These are phyloP conservation scores for Xylota sylvarum DNA, from an alignment of 2,888 invertebrate genomes.

Conservation along the genomic window DNA sequence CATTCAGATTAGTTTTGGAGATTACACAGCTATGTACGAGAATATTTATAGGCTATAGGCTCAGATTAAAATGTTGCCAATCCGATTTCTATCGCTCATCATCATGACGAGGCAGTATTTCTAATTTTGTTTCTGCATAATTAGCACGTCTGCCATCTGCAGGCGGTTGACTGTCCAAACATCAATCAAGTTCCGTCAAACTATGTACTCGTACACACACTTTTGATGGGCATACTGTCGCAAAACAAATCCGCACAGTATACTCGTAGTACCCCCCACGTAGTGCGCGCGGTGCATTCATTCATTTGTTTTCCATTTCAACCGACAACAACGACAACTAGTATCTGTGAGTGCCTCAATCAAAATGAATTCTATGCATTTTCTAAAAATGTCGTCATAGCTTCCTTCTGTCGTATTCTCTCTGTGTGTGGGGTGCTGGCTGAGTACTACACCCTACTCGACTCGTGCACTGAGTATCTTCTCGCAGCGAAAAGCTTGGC, in stretches of 20 bases:
- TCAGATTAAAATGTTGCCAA: slow-evolving; percentile 62
- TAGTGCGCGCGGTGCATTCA: slow-evolving; percentile 29
- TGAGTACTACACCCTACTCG: slow-evolving; percentile 5
- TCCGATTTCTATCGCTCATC: slow-evolving; percentile 15
- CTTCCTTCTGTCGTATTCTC: slow-evolving; percentile 60
- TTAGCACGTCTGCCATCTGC: slow-evolving; percentile 72
- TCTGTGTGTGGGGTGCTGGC: not conserved
- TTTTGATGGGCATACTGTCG: slow-evolving; percentile 43
- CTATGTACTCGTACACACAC: slow-evolving; percentile 4
- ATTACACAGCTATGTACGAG: slow-evolving; percentile 28
- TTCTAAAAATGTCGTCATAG: slow-evolving; percentile 74
- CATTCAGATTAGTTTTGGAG: slow-evolving; percentile 65
- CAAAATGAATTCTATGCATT: slow-evolving; percentile 70
- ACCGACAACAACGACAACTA: not conserved
- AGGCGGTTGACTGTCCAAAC: slow-evolving; percentile 72
- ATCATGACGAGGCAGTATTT: slow-evolving; percentile 14
- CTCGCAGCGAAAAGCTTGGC: slow-evolving; percentile 5
- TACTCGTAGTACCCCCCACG: slow-evolving; percentile 43
- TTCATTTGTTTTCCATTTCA: slow-evolving; percentile 55
- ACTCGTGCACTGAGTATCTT: too few relatives aligned
- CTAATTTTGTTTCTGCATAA: slow-evolving; percentile 35
- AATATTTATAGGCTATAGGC: slow-evolving; percentile 40
- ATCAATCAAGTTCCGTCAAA: slow-evolving; percentile 74
- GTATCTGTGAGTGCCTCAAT: slow-evolving; percentile 63
- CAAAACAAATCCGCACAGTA: slow-evolving; percentile 15